Evolutionary conservation across 2,888 invertebrate genomes (phyloP), one percentile per base, ranked within the genome.

Genomic region (Atherix ibis): DNA sequence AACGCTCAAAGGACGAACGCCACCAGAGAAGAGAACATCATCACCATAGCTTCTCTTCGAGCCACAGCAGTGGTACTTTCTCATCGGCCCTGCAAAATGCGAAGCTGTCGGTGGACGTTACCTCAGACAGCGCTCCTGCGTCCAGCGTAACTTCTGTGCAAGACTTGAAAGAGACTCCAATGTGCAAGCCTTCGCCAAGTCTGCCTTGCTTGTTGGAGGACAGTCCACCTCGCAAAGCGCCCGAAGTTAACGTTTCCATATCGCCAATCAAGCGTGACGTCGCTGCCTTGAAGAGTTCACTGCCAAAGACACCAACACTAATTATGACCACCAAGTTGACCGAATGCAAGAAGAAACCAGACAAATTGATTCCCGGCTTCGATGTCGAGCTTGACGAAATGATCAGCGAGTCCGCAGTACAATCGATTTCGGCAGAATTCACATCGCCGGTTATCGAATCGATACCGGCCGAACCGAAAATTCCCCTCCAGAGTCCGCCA

Each of bases 1-100:
- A 84, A 55, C 80, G 77, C 51, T 81, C 73, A 34, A 81, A 76
- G 53, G 84, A 84, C 47, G 83, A 83, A 40, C 70, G 73, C 42
- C 72, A 74, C 43, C 72, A 68, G 48, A 71, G 77, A 24, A 71
- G 70, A 50, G 70, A 73, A 40, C 71, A 74, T 48, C 72, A 75
- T 47, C 74, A 78, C 50, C 73, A 73, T 50, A 54, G 50, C 37
- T 41, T 29, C 28, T 35, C 26, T 30, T 42, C 31, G 10, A 29
- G 35, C 31, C 41, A 36, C 25, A 37, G 36, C 22, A 36, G 31
- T 25, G 44, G 52, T 10, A 42, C 43, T 15, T 38, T 56, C 53
- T 36, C 58, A 50, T 35, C 53, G 43, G 38, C 56, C 46, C 37
- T 55, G 54, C 25, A 43, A 4, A 40, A 41, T n/a, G 43, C 43